Evolutionary conservation across 1,140 invertebrate genomes (phyloP).

Genomic region (Coboldia fuscipes): DNA sequence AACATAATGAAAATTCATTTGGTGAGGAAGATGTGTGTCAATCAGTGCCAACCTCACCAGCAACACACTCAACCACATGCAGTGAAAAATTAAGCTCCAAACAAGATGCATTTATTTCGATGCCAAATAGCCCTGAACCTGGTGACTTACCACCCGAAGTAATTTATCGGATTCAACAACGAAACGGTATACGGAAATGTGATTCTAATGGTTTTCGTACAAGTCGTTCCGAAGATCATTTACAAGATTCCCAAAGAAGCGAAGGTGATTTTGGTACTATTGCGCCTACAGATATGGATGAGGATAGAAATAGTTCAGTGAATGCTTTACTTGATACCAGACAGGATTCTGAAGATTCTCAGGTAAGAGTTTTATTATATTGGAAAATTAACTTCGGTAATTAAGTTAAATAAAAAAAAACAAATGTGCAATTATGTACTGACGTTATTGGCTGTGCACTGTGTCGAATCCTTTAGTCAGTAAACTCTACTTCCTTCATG

Average conservation of each 20-base stretch:
- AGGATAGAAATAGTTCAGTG: slow-evolving; percentile 77
- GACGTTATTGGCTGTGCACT: too few species aligned
- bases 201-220: slow-evolving; percentile 36
- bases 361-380: slow-evolving; percentile 13
- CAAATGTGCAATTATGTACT: too few species aligned
- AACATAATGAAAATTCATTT: too few species aligned
- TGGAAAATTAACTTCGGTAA: too few species aligned
- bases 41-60: slow-evolving; percentile 5
- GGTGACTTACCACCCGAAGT: slow-evolving; percentile 28
- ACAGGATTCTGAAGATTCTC: slow-evolving; percentile 34
- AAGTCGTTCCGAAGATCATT: slow-evolving; percentile 66
- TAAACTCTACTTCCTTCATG: too few species aligned
- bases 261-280: slow-evolving; percentile 29
- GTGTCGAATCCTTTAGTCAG: too few species aligned
- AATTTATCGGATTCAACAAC: slow-evolving; percentile 8
- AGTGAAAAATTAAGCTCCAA: slow-evolving; percentile 14
- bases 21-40: too few species aligned
- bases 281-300: slow-evolving; percentile 76
- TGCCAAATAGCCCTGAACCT: slow-evolving; percentile 57
- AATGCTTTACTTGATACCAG: slow-evolving; percentile 73
- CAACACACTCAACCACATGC: slow-evolving; percentile 16
- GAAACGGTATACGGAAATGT: slow-evolving; percentile 16
- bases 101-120: slow-evolving; percentile 33
- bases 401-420: too few species aligned
- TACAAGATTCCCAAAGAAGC: slow-evolving; percentile 36